These are phyloP conservation scores for Rotaria sp. DNA, from an alignment of 2,888 invertebrate species.

Conservation along the genomic window DNA sequence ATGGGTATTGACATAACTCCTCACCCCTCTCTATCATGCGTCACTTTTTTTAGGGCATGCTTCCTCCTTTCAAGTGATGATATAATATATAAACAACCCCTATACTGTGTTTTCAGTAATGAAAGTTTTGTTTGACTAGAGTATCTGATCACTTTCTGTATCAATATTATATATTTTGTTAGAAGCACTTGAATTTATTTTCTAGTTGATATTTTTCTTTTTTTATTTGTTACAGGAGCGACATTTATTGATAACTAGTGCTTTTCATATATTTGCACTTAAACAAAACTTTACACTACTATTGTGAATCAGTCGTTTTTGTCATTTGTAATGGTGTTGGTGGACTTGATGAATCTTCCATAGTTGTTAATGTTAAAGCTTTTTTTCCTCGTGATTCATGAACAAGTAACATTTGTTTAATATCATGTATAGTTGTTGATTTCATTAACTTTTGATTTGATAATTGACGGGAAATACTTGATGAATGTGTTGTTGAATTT, in stretches of 20 bases:
- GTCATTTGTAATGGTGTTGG: background rate
- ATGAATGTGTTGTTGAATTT: background rate
- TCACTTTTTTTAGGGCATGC: too few relatives aligned
- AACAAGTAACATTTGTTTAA: slow-evolving; percentile 20
- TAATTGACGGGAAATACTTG: background rate
- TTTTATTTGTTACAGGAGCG: background rate
- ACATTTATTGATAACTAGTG: background rate
- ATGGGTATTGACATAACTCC: too few relatives aligned
- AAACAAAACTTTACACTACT: background rate
- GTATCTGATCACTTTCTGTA: too few relatives aligned
- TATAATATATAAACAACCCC: too few relatives aligned
- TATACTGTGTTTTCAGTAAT: too few relatives aligned
- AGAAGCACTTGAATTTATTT: too few relatives aligned
- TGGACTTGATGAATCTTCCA: background rate
- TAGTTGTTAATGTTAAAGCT: background rate
- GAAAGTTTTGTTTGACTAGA: too few relatives aligned
- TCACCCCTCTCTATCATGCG: too few relatives aligned
- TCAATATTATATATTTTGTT: too few relatives aligned
- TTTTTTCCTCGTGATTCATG: slow-evolving; percentile 1
- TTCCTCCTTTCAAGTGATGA: too few relatives aligned
- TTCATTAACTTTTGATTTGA: background rate
- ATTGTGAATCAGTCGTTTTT: slow-evolving; percentile 13
- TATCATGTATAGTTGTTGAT: background rate
- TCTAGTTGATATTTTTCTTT: too few relatives aligned
- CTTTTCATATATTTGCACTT: background rate